Base-by-base conservation (phyloP, 92 coral and sea anemone species). In the Scolanthus callimorphus region DNA sequence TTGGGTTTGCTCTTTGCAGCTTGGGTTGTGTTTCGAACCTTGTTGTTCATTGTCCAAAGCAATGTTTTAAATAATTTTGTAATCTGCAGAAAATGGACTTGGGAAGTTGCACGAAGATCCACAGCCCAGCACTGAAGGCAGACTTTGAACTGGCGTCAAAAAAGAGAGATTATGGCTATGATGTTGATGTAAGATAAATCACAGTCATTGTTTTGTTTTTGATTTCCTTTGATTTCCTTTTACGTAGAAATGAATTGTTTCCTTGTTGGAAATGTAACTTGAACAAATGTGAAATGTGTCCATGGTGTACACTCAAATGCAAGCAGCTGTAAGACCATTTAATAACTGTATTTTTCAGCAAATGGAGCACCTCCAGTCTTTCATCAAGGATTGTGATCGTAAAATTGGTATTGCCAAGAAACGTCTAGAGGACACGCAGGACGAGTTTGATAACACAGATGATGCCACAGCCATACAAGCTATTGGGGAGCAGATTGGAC, bases 391-490 rank as follows among this genome's bases (percentile, higher is more conserved):
- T 58, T 92, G 98, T 73, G 98, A 92, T 71, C 87, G 98, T 20
- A 92, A 92, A 67, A 92, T 92, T 49, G 85, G 77, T 34, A 71
- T 92, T 79, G 96, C 98, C 20, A 92, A 92, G 81, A 92, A 92
- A 62, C 72, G 96, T 59, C 90, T 92, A 13, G 96, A 90, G 27
- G 98, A 92, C 52, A 92, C 98, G 9, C 98, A 92, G 56, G 98
- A 92, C 81, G 98, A 88, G 59, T 82, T 70, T 41, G 92, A 88
- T 13, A 77, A 67, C 31, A 80, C 90, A 38, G 80, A 77, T 2
- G 98, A 92, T 96, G 98, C 98, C 44, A 81, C 75, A 63, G 90
- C 82, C n/a, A 90, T 92, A 27, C 98, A 92, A 64, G 96, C 84
- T 34, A 37, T 88, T 25, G 98, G 83, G 17, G 98, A 92, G 38